Evolutionary conservation across 2,113 vertebrate genomes (phyloP), one percentile per base, ranked within the genome.

Genomic region (Myrmophylax atrothorax): DNA sequence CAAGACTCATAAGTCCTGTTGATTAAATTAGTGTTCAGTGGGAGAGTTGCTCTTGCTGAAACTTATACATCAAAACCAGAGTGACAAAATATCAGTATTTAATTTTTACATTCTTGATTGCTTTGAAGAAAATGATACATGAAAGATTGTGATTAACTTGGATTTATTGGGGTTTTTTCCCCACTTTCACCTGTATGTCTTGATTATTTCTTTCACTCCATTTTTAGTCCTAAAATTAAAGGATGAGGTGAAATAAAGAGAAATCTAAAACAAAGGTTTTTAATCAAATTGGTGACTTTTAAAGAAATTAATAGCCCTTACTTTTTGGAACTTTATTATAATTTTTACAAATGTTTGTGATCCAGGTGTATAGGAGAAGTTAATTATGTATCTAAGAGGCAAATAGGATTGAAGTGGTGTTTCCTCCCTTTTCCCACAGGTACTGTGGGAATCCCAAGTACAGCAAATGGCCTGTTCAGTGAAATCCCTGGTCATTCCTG

Each of bases 231-330:
- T 42, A 67, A 92, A 82, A 79, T 52, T 44, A n/a, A 80, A 60
- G 5, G 53, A 2, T 49, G 55, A 1, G 2, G 2, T 76, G 20
- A 84, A 88, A 73, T 49, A 74, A 85, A 78, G 38, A 42, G 81
- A 81, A 89, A 79, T 12, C 9, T 29, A 50, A 93, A 55, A 3
- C 0, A 67, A 64, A 72, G 2, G 3, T 15, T 46, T 84, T 22
- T 0, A 84, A 60, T 35, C 5, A 23, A 60, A 53, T 33, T 14
- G 0, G 22, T 79, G 78, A 75, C 0, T 1, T 84, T 68, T 37
- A 72, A 69, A 58, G 25, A 81, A 92, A 59, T 66, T 12, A 83
- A 60, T 20, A 44, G 2, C 1, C 1, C 1, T 55, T 63, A 2
- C 42, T 33, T 56, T 72, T 37, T 6, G n/a, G 9, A 63, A 4